Evolutionary conservation across 1,140 invertebrate species (phyloP).

Genomic region (Mycetomoellerius zeteki): DNA sequence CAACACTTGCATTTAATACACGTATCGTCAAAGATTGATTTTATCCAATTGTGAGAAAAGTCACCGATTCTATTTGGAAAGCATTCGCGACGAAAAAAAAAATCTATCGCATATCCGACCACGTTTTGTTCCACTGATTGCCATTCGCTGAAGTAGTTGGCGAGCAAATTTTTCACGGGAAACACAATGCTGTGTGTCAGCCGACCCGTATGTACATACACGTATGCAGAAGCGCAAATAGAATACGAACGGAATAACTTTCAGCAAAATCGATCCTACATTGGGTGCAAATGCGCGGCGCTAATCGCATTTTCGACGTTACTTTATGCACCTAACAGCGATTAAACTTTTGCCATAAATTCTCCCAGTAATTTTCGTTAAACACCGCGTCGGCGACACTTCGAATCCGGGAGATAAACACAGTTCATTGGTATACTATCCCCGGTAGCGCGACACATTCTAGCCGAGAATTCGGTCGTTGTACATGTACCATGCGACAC

Average conservation of each 20-base stretch:
- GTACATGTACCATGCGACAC: background rate
- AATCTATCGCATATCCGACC: slow-evolving; percentile 20
- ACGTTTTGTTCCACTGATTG: slow-evolving; percentile 47
- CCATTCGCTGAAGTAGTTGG: slow-evolving; percentile 23
- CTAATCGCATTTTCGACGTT: slow-evolving; percentile 69
- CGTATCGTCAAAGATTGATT: slow-evolving; percentile 7
- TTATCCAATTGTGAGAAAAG: slow-evolving; percentile 36
- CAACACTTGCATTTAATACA: background rate
- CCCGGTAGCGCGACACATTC: background rate
- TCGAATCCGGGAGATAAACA: slow-evolving; percentile 37
- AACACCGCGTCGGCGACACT: slow-evolving; percentile 24
- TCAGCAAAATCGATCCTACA: slow-evolving; percentile 3
- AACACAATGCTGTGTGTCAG: slow-evolving; percentile 18
- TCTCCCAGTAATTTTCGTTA: slow-evolving; percentile 38
- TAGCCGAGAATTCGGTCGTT: background rate
- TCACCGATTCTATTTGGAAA: background rate
- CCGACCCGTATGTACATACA: slow-evolving; percentile 1
- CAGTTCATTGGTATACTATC: background rate
- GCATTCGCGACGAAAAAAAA: slow-evolving; percentile 1
- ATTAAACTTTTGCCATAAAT: slow-evolving; percentile 55
- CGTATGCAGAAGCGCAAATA: background rate
- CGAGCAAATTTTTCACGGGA: slow-evolving; percentile 43
- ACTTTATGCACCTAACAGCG: slow-evolving; percentile 59
- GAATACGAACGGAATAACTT: slow-evolving; percentile 28
- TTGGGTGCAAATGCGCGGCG: slow-evolving; percentile 54